Evolutionary conservation across 2,113 vertebrate species (phyloP).

Genomic region (Apteryx owenii): DNA sequence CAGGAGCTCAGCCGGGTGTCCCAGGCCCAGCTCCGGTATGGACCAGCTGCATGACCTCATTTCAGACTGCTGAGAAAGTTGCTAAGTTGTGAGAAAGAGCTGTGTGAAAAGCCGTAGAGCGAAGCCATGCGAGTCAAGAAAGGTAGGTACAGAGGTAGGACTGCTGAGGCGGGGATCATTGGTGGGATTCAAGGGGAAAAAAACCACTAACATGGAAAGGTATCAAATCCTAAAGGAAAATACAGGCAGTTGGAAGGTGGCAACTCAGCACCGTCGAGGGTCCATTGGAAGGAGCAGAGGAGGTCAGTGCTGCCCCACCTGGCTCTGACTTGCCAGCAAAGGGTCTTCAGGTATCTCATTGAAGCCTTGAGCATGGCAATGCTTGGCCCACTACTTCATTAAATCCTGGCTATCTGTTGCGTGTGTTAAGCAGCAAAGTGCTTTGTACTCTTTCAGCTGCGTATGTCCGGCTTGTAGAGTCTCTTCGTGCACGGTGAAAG

Average conservation of each 20-base stretch:
- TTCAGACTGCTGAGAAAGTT: neutral
- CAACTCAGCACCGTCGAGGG: neutral
- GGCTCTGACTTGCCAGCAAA: too few species aligned
- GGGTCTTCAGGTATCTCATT: too few species aligned
- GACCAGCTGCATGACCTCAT: neutral
- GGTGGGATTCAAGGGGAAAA: neutral
- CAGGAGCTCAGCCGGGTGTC: neutral
- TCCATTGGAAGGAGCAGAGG: neutral
- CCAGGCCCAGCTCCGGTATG: neutral
- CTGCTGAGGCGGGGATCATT: accelerated
- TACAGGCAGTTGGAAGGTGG: neutral
- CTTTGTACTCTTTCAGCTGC: too few species aligned
- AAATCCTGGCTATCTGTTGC: too few species aligned
- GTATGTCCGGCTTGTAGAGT: too few species aligned
- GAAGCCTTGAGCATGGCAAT: too few species aligned
- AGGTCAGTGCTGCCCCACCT: neutral
- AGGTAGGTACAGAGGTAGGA: neutral
- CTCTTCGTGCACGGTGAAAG: too few species aligned
- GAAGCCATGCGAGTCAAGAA: neutral
- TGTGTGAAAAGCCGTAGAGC: neutral
- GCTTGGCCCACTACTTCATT: too few species aligned
- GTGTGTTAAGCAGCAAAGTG: too few species aligned
- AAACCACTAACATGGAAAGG: neutral
- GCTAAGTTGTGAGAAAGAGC: neutral
- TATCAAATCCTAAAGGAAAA: neutral